Base-by-base conservation (phyloP, 2,113 vertebrate species). In the Vombatus ursinus region DNA sequence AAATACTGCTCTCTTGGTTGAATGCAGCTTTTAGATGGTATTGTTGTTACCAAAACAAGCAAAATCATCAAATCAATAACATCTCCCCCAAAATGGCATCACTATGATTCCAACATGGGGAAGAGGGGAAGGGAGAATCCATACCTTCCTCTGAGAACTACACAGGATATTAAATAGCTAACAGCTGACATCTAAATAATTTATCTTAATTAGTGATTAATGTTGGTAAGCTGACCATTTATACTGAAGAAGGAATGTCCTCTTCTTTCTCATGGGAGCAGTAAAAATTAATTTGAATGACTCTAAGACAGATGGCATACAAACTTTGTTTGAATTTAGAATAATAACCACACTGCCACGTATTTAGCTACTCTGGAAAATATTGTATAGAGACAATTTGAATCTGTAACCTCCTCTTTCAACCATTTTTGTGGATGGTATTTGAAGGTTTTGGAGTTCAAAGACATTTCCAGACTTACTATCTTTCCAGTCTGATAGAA, bases 1-100 rank as follows among this genome's bases (percentile, higher is more conserved):
- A 98, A 98, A 98, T 97, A 98, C 97, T 98, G 96, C 97, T 98
- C 96, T 98, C 97, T 97, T 96, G 93, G 98, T 98, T 98, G 98
- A 98, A 97, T 97, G 97, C 95, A 92, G 95, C 93, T 96, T 98
- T 98, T 97, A 97, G 97, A 97, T 98, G 94, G 91, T 92, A 91
- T 96, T 98, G 98, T 97, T 97, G 95, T 97, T 95, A 97, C 90
- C 97, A 96, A 98, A 93, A 90, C 89, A 95, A 97, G 95, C 93
- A 97, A 98, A 98, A 97, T 97, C 96, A 96, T 98, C 95, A 97
- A 97, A 98, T 98, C 98, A 96, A 96, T 95, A 97, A 51, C 48
- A 96, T 97, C 97, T 96, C 96, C 96, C 98, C 97, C 98, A 97
- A 97, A 97, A 91, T 96, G 97, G 96, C 97, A 97, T 98, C 97